A percentile compares a stretch with the other conserved stretches of the same genome.
These are phyloP conservation scores for Trichogramma pretiosum DNA, from an alignment of 1,140 invertebrate genomes.

Conservation along the genomic window DNA sequence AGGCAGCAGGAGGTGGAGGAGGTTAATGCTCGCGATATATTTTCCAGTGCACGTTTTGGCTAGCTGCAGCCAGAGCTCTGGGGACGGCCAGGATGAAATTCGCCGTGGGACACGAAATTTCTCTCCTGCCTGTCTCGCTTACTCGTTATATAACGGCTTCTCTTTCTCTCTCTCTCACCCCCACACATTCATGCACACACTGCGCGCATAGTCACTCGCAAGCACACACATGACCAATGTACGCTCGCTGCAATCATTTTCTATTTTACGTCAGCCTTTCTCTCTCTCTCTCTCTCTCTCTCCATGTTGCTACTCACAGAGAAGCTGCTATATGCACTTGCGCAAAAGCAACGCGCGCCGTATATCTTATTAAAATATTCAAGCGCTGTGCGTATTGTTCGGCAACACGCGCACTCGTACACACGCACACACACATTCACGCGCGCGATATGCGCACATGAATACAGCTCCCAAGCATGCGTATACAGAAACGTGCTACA, in stretches of 20 bases:
- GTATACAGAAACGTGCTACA: neutral
- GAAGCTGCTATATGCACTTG: no score
- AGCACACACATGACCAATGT: no score
- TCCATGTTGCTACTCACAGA: no score
- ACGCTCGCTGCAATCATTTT: conserved; percentile 19
- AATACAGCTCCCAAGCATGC: no score
- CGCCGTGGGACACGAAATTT: conserved; percentile 10
- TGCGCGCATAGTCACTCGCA: no score
- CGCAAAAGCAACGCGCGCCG: no score
- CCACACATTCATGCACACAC: no score
- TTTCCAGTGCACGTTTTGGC: conserved; percentile 18
- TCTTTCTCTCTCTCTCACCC: conserved; percentile 4
- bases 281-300: conserved; percentile 8
- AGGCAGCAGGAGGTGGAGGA: no score
- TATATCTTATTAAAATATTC: conserved; percentile 21
- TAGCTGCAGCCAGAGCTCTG: no score
- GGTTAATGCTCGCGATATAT: conserved; percentile 32
- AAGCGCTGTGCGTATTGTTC: conserved; percentile 2
- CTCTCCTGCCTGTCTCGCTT: conserved; percentile 4
- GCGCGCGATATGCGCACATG: no score
- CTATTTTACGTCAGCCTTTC: conserved; percentile 13
- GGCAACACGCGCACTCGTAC: neutral
- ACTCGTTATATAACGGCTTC: conserved; percentile 3
- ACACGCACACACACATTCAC: no score
- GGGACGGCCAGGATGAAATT: conserved; percentile 9